phyloP scores from a whole-genome alignment of 2,797 vertebrate genomes.

The Hippopotamyrus pictus region DNA sequence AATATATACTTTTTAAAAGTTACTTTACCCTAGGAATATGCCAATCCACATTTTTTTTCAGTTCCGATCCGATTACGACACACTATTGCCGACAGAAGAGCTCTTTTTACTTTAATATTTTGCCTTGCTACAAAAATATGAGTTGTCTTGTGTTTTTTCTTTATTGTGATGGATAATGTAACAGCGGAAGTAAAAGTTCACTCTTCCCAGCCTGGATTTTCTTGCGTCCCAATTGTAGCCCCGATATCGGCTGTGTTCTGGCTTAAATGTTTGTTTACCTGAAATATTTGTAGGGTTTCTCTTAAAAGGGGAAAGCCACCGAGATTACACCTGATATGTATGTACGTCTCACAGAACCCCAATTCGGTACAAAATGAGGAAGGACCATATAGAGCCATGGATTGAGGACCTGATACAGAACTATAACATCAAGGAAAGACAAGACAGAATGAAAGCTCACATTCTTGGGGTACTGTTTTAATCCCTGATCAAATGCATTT shows the following conservation, averaged over 20 bases:
- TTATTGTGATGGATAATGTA: not conserved
- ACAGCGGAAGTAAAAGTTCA: not conserved
- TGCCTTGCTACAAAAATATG: not conserved
- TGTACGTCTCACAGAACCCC: not conserved
- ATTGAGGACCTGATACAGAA: not conserved
- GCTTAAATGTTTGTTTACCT: not conserved
- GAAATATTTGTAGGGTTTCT: not conserved
- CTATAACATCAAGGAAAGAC: not conserved
- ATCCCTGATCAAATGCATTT: not conserved
- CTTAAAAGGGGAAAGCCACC: not conserved
- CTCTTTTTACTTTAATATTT: not conserved
- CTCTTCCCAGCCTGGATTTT: not conserved
- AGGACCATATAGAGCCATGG: not conserved
- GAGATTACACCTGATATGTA: not conserved
- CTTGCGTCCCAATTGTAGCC: not conserved
- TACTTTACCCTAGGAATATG: not conserved
- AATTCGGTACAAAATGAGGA: not conserved
- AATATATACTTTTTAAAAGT: not conserved
- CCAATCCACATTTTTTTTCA: not conserved
- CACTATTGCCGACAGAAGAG: not conserved
- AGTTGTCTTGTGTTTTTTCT: not conserved
- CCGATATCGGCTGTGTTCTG: not conserved
- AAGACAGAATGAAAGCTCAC: not conserved
- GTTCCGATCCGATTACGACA: not conserved
- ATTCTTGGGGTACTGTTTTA: not conserved